Evolutionary conservation across 2,888 invertebrate genomes (phyloP).

Genomic region (Phasia obesa): DNA sequence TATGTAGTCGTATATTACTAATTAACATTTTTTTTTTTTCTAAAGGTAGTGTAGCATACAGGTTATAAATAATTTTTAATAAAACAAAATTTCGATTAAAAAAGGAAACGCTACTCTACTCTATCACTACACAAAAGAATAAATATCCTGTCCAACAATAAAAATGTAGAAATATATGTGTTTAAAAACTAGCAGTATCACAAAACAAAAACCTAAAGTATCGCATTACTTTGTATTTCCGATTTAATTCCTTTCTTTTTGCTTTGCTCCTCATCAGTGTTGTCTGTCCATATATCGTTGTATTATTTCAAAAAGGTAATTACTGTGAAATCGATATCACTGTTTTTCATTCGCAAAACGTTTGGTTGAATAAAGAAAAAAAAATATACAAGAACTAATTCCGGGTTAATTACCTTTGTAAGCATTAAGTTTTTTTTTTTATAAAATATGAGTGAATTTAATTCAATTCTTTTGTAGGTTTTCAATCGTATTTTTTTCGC

Average conservation of each 20-base stretch:
- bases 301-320: constrained; percentile 53
- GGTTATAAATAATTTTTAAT: no score
- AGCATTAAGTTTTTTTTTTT: constrained; percentile 63
- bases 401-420: constrained; percentile 69
- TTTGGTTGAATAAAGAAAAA: constrained; percentile 15
- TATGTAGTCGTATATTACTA: no score
- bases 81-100: no score
- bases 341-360: constrained; percentile 40
- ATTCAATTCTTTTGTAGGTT: constrained; percentile 61
- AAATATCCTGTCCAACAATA: constrained; percentile 49
- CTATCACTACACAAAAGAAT: neutral
- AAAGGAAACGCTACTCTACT: no score
- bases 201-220: constrained; percentile 48
- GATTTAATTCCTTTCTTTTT: constrained; percentile 39
- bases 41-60: no score
- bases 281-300: neutral
- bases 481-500: constrained; percentile 47
- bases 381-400: constrained; percentile 55
- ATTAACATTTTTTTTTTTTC: no score
- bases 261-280: neutral
- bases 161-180: constrained; percentile 5
- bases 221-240: constrained; percentile 65
- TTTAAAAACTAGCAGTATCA: constrained; percentile 35
- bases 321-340: constrained; percentile 70
- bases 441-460: constrained; percentile 35